phyloP scores from a whole-genome alignment of 2,888 invertebrate species.

The Pyrocoelia pectoralis region DNA sequence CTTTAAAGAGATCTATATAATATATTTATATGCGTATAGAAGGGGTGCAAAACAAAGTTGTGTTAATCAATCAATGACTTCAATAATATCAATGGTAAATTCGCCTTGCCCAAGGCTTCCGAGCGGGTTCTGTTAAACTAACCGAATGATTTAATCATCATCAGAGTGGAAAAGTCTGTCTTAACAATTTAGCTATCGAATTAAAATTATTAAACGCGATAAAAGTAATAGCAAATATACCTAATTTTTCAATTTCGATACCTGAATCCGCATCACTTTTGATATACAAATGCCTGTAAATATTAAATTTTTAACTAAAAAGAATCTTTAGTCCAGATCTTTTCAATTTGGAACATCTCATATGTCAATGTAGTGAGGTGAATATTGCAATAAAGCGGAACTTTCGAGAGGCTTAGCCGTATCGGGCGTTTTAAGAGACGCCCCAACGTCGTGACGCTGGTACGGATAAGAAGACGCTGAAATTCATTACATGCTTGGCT shows the following conservation, averaged over 20 bases:
- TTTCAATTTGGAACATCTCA: slow-evolving; percentile 36
- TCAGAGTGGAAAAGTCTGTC: slow-evolving; percentile 59
- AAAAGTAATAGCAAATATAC: not conserved
- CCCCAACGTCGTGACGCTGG: slow-evolving; percentile 26
- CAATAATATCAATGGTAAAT: slow-evolving; percentile 51
- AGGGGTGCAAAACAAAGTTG: slow-evolving; percentile 42
- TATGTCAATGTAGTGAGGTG: slow-evolving; percentile 30
- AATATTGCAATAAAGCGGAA: slow-evolving; percentile 31
- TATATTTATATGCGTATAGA: slow-evolving; percentile 19
- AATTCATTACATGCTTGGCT: slow-evolving; percentile 60
- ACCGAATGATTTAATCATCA: slow-evolving; percentile 61
- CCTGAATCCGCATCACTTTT: not conserved
- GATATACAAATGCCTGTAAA: slow-evolving; percentile 35
- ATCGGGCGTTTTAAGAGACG: slow-evolving; percentile 26
- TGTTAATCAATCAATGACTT: slow-evolving; percentile 61
- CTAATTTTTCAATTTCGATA: not conserved
- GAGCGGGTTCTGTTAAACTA: slow-evolving; percentile 59
- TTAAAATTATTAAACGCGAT: slow-evolving; percentile 49
- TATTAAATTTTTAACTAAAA: slow-evolving; percentile 52
- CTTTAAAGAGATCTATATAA: not conserved
- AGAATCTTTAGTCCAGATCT: slow-evolving; percentile 26
- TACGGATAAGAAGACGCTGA: slow-evolving; percentile 52
- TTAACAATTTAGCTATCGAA: slow-evolving; percentile 60
- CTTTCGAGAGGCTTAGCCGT: slow-evolving; percentile 21
- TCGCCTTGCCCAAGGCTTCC: slow-evolving; percentile 52